Conservation (phyloP, 1,140 invertebrate genomes). For the Bombus turneri region DNA sequence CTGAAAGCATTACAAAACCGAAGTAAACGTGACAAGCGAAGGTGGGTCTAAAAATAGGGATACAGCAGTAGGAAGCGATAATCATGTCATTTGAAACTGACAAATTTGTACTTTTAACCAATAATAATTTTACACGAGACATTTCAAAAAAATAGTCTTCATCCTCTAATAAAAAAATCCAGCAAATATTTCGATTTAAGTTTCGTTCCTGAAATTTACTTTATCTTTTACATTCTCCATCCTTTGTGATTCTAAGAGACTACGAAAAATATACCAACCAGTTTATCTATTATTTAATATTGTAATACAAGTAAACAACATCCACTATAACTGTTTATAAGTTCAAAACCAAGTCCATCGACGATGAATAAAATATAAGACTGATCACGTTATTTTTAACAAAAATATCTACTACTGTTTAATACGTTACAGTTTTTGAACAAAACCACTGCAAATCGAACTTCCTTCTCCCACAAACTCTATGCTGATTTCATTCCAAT, state of each 20-base stretch:
- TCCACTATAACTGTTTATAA: too few relatives aligned
- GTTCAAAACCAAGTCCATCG: too few relatives aligned
- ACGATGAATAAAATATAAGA: too few relatives aligned
- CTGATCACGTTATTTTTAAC: too few relatives aligned
- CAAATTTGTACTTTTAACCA: background rate
- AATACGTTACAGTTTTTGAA: too few relatives aligned
- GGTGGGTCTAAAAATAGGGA: background rate
- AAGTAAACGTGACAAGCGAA: background rate
- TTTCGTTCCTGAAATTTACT: background rate
- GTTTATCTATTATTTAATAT: too few relatives aligned
- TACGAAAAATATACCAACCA: background rate
- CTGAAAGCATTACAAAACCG: background rate
- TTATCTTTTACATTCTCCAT: background rate
- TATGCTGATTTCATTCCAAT: background rate
- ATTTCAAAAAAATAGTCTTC: too few relatives aligned
- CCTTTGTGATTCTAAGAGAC: background rate
- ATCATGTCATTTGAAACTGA: background rate
- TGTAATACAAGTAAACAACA: too few relatives aligned
- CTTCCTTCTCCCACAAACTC: too few relatives aligned
- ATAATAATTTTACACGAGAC: too few relatives aligned
- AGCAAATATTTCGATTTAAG: background rate
- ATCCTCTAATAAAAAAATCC: background rate
- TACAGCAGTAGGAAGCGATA: background rate
- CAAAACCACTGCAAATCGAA: too few relatives aligned
- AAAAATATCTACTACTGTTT: too few relatives aligned